Evolutionary conservation across 2,888 invertebrate genomes (phyloP).

Genomic region (Troides aeacus): DNA sequence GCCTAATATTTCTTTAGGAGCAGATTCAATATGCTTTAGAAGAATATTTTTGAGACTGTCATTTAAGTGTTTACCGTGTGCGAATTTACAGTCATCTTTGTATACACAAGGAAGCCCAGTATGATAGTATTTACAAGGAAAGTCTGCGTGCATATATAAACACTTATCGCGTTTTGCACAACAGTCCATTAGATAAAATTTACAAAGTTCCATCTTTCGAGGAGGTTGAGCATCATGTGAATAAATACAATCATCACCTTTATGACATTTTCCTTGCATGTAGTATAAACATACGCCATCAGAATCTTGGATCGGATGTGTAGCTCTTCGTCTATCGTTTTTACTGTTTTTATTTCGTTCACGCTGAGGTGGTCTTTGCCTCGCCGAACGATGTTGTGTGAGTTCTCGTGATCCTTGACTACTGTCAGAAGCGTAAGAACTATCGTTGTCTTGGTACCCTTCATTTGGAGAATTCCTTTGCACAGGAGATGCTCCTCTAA

Average conservation of each 20-base stretch:
- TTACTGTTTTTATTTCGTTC: slow-evolving; percentile 77
- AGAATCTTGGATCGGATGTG: slow-evolving; percentile 82
- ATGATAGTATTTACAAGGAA: slow-evolving; percentile 98
- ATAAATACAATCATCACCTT: slow-evolving; percentile 91
- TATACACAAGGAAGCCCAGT: slow-evolving; percentile 92
- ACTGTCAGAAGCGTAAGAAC: slow-evolving; percentile 77
- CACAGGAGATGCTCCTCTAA: slow-evolving; percentile 87
- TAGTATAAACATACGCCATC: slow-evolving; percentile 90
- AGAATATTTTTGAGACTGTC: slow-evolving; percentile 85
- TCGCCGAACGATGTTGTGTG: slow-evolving; percentile 67
- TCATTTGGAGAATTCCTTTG: slow-evolving; percentile 54
- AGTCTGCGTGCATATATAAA: slow-evolving; percentile 97
- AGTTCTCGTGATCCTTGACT: slow-evolving; percentile 78
- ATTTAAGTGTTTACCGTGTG: slow-evolving; percentile 92
- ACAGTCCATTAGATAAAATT: slow-evolving; percentile 97
- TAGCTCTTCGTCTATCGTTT: slow-evolving; percentile 76
- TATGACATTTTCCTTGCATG: slow-evolving; percentile 93
- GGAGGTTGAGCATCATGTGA: slow-evolving; percentile 91
- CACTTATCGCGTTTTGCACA: slow-evolving; percentile 98
- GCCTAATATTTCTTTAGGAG: slow-evolving; percentile 94
- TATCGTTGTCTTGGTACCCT: slow-evolving; percentile 73
- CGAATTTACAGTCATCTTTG: slow-evolving; percentile 95
- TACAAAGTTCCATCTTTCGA: slow-evolving; percentile 95
- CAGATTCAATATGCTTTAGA: slow-evolving; percentile 90
- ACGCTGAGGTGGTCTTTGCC: slow-evolving; percentile 59